Conservation (phyloP, 1,140 invertebrate genomes). For the Uloborus diversus region DNA sequence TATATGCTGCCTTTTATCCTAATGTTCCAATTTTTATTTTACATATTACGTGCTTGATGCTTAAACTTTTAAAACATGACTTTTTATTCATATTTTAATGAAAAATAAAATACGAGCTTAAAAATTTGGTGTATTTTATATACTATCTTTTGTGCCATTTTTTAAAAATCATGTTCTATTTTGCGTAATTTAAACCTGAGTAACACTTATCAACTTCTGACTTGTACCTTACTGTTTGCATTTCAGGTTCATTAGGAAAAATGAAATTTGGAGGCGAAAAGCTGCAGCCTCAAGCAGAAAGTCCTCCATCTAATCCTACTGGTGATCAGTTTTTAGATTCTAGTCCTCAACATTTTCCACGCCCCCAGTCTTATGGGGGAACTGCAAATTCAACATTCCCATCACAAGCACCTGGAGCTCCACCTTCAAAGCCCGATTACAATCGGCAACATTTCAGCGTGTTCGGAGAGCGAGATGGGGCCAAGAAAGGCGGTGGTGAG, state of each 20-base stretch:
- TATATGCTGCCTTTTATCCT: too few relatives aligned
- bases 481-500: conserved; percentile 63
- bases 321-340: conserved; percentile 36
- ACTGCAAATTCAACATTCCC: conserved; percentile 33
- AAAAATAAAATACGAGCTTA: too few relatives aligned
- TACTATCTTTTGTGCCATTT: too few relatives aligned
- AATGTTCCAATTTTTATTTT: too few relatives aligned
- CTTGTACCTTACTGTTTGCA: too few relatives aligned
- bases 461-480: conserved; percentile 63
- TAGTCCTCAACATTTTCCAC: conserved; percentile 49
- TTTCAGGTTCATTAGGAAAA: conserved; percentile 15
- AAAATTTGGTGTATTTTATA: too few relatives aligned
- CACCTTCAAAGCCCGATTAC: conserved; percentile 66
- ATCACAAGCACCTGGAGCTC: neutral
- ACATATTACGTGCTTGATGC: too few relatives aligned
- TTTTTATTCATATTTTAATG: too few relatives aligned
- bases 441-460: conserved; percentile 75
- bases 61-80: too few relatives aligned
- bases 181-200: too few relatives aligned
- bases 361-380: conserved; percentile 54
- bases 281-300: neutral
- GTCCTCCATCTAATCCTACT: neutral
- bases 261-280: neutral
- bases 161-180: too few relatives aligned
- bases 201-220: too few relatives aligned